Evolutionary conservation across 1,140 invertebrate genomes (phyloP).

Genomic region (Kradibia gibbosae): DNA sequence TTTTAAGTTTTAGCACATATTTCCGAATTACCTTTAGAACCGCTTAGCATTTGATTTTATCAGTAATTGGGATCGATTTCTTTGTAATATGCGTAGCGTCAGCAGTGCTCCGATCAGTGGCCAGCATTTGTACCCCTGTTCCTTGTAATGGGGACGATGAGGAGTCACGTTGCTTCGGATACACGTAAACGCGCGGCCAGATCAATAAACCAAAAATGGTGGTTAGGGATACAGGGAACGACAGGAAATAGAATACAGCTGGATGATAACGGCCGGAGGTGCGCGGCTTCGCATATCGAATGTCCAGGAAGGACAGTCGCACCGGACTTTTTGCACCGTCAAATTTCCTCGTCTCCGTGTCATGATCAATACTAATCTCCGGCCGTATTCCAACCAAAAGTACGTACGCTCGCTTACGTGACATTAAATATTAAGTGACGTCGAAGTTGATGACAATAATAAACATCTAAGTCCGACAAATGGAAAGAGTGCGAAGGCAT

Average conservation of each 20-base stretch:
- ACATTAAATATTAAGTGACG: background rate
- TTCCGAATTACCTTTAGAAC: no score
- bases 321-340: conserved; percentile 2
- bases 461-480: background rate
- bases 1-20: no score
- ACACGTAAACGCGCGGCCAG: background rate
- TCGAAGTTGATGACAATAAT: background rate
- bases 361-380: conserved; percentile 8
- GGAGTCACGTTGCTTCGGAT: background rate
- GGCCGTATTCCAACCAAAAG: background rate
- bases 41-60: no score
- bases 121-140: background rate
- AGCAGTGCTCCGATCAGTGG: background rate
- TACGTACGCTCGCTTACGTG: background rate
- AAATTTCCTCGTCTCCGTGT: background rate
- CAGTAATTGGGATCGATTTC: background rate
- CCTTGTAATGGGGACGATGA: background rate
- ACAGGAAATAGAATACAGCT: conserved; percentile 36
- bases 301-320: conserved; percentile 53
- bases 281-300: conserved; percentile 58
- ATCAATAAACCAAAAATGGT: conserved; percentile 41
- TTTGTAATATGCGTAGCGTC: background rate
- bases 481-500: no score
- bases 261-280: conserved; percentile 26
- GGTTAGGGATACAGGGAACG: background rate